phyloP scores from a whole-genome alignment of 2,113 vertebrate genomes.

The Varanus salvator region DNA sequence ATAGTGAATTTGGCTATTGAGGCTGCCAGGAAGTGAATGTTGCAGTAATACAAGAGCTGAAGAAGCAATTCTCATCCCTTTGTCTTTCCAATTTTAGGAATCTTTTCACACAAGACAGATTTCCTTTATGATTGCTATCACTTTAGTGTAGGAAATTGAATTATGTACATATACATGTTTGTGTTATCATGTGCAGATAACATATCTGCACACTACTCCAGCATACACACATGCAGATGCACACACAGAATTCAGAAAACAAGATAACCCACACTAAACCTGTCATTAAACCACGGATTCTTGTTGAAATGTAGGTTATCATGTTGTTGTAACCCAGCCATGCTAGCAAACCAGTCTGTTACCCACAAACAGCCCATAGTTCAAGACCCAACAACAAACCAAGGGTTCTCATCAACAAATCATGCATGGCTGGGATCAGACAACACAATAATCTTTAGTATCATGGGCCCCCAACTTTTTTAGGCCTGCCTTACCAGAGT shows the following conservation, averaged over 20 bases:
- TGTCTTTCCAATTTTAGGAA: slow-evolving; percentile 55
- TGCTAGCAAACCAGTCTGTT: too few relatives aligned
- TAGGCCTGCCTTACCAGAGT: too few relatives aligned
- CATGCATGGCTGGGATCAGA: too few relatives aligned
- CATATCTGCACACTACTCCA: not conserved
- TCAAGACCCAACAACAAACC: too few relatives aligned
- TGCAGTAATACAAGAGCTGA: slow-evolving; percentile 59
- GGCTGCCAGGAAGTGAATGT: slow-evolving; percentile 69
- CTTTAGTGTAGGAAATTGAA: not conserved
- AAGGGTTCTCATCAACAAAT: too few relatives aligned
- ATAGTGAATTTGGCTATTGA: slow-evolving; percentile 69
- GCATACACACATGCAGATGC: not conserved
- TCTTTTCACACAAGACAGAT: slow-evolving; percentile 18
- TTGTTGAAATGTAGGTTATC: too few relatives aligned
- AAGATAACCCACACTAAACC: too few relatives aligned
- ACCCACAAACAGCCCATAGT: too few relatives aligned
- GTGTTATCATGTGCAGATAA: not conserved
- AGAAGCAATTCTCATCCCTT: slow-evolving; percentile 58
- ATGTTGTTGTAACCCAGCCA: too few relatives aligned
- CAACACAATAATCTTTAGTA: too few relatives aligned
- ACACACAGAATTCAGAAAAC: not conserved
- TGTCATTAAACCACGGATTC: too few relatives aligned
- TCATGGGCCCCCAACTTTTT: too few relatives aligned
- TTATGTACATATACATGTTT: not conserved
- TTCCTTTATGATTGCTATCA: not conserved